phyloP scores from a whole-genome alignment of 1,140 invertebrate genomes.

The Brachionus manjavacas region DNA sequence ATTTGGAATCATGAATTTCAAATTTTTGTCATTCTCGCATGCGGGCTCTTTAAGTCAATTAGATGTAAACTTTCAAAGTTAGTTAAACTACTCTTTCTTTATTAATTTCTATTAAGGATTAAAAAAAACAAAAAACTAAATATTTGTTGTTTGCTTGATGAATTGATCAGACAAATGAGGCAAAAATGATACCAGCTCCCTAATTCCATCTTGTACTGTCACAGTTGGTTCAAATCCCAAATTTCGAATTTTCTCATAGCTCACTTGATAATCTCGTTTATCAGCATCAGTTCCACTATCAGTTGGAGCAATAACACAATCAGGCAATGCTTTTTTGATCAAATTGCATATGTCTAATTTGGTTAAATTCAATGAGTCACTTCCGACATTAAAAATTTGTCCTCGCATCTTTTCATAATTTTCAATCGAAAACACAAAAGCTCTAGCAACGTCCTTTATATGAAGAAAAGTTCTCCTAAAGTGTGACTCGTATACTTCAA shows the following conservation, averaged over 20 bases:
- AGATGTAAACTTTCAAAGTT: background rate
- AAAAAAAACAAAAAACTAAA: conserved; percentile 27
- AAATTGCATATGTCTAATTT: conserved; percentile 45
- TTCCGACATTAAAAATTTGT: conserved; percentile 48
- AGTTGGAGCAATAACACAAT: conserved; percentile 20
- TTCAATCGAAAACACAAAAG: conserved; percentile 46
- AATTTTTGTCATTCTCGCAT: background rate
- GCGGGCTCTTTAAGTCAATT: background rate
- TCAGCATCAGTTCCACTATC: conserved; percentile 29
- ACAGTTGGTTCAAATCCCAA: conserved; percentile 46
- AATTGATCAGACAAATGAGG: conserved; percentile 46
- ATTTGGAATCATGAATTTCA: conserved; percentile 3
- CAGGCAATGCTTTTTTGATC: conserved; percentile 44
- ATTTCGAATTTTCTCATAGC: conserved; percentile 47
- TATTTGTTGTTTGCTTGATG: conserved; percentile 46
- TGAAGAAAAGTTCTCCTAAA: conserved; percentile 49
- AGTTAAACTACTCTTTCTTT: background rate
- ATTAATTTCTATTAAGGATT: background rate
- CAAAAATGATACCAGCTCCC: conserved; percentile 46
- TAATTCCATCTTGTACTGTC: conserved; percentile 46
- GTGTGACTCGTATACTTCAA: conserved; percentile 46
- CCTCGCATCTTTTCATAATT: conserved; percentile 47
- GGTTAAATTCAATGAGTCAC: conserved; percentile 48
- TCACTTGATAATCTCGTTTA: conserved; percentile 48
- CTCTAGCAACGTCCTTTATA: conserved; percentile 47